Base-by-base conservation (phyloP, 1,140 invertebrate species). In the Drosophila setifemur region DNA sequence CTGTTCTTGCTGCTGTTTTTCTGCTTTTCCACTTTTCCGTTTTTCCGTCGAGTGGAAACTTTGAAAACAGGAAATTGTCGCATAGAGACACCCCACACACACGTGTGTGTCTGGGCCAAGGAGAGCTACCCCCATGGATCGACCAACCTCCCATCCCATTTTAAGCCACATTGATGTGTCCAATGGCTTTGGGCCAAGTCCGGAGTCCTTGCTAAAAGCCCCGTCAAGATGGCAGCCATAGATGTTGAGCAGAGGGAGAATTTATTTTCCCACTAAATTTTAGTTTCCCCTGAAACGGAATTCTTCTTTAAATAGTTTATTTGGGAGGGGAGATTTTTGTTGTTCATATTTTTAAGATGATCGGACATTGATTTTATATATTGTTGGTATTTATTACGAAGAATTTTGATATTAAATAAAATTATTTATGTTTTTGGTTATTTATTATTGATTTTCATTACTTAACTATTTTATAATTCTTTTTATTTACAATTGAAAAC, bases 21-120 rank as follows among this genome's bases (percentile, higher is more conserved):
- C 29, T 16, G 14, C 33, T 16, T 31, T 40, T 35, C 11, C 23
- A n/a, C n/a, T n/a, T n/a, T n/a, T 35, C 33, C 12, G 33, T 12
- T 16, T 29, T 49, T 42, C 25, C 40, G 25, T 49, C 26, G 31
- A 61, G 40, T 49, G 35, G 54, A 74, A 85, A 85, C 52, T 73
- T 78, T 78, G 39, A 57, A 61, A 70, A 68, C 74, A 72, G 69
- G 69, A 72, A 72, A 72, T 72, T 72, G 69, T 72, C 69, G 73
- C 73, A 77, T 70, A 75, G 66, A 76, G 55, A 78, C 72, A 45
- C 71, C 39, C 40, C 50, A 45, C 33, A 49, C 21, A 49, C 28
- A 28, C 26, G 14, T 19, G 40, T n/a, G 9, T n/a, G 4, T 7
- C 11, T 11, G 39, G 39, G 19, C 11, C 11, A 23, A 23, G 40